These are phyloP conservation scores for Apolygus lucorum DNA, from an alignment of 1,140 invertebrate species.

Conservation along the genomic window DNA sequence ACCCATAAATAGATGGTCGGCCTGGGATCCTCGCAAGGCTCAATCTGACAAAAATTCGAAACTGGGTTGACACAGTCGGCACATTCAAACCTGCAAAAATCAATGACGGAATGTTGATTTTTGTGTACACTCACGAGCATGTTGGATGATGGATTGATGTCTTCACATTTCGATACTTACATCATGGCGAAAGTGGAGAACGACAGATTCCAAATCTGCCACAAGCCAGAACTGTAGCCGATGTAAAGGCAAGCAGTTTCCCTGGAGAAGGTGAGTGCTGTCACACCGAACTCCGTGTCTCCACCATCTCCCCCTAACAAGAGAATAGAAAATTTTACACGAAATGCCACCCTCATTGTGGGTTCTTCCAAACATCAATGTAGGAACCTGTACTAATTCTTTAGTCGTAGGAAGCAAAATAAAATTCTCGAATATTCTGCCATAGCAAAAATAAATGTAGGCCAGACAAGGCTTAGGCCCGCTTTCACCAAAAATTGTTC, in stretches of 20 bases:
- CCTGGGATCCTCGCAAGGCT: slow-evolving; percentile 2
- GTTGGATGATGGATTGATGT: too few species aligned
- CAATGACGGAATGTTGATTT: too few species aligned
- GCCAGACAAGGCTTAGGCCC: too few species aligned
- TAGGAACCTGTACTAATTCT: too few species aligned
- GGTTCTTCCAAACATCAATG: too few species aligned
- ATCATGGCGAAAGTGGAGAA: neutral
- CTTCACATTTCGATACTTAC: neutral
- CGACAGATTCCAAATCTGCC: slow-evolving; percentile 8
- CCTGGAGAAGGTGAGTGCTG: neutral
- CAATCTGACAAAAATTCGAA: neutral
- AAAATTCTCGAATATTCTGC: too few species aligned
- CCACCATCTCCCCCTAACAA: neutral
- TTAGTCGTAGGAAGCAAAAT: too few species aligned
- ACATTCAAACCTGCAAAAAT: neutral
- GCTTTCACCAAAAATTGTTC: too few species aligned
- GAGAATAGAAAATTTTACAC: neutral
- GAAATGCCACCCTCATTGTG: neutral
- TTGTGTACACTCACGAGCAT: too few species aligned
- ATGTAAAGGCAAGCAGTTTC: slow-evolving; percentile 3
- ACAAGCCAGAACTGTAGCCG: neutral
- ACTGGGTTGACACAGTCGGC: neutral
- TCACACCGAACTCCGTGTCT: neutral
- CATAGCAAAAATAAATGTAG: too few species aligned
- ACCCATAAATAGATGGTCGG: slow-evolving; percentile 3